Evolutionary conservation across 2,797 vertebrate species (phyloP).

Genomic region (Melanotaenia parkinsoni): DNA sequence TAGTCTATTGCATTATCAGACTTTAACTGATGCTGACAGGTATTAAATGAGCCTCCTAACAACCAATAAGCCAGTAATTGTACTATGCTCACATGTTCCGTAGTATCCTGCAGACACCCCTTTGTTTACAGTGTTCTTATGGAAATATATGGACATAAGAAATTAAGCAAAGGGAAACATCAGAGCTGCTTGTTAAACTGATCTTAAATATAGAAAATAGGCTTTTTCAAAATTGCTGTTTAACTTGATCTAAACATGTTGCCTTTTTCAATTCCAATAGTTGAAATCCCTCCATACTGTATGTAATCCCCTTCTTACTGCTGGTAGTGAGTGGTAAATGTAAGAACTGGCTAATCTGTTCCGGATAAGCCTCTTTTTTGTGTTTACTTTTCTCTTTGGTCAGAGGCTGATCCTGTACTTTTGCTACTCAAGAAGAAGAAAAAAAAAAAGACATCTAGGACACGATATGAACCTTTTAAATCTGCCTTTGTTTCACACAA

Average conservation of each 20-base stretch:
- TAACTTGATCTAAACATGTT: neutral
- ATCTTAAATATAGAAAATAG: neutral
- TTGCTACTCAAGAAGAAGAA: slow-evolving; percentile 19
- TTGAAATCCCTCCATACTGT: slow-evolving; percentile 21
- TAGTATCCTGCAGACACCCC: neutral
- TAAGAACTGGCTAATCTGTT: slow-evolving; percentile 67
- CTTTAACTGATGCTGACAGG: slow-evolving; percentile 16
- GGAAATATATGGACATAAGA: neutral
- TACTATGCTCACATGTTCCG: slow-evolving; percentile 31
- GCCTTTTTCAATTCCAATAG: slow-evolving; percentile 1
- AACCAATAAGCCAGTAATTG: slow-evolving; percentile 44
- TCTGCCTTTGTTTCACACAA: neutral
- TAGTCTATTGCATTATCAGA: neutral
- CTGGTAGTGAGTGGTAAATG: slow-evolving; percentile 50
- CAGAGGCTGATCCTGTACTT: slow-evolving; percentile 50
- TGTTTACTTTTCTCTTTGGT: slow-evolving; percentile 69
- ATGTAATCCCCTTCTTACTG: slow-evolving; percentile 34
- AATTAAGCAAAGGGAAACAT: neutral
- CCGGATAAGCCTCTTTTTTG: slow-evolving; percentile 65
- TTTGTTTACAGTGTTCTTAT: neutral
- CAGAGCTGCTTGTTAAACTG: neutral
- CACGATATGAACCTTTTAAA: neutral
- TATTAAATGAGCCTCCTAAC: slow-evolving; percentile 45
- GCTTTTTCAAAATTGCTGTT: neutral
- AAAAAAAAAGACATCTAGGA: neutral